Evolutionary conservation across 2,888 invertebrate species (phyloP).

Genomic region (Dynastes hyllus): DNA sequence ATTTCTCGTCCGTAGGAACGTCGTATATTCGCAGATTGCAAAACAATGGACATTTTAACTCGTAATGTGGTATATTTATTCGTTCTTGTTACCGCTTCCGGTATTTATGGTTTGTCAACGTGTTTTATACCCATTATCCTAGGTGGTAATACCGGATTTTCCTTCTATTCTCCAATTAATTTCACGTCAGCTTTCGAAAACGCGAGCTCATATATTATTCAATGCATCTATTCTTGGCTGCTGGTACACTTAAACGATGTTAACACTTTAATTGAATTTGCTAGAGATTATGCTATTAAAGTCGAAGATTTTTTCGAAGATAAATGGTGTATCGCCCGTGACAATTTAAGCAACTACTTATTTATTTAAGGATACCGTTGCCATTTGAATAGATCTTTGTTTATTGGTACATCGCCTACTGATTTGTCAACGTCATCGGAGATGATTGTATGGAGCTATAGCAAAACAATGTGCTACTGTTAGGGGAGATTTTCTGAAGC

Average conservation of each 20-base stretch:
- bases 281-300: neutral
- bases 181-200: slow-evolving; percentile 21
- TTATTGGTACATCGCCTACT: too few relatives aligned
- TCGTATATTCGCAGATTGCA: neutral
- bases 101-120: slow-evolving; percentile 11
- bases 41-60: neutral
- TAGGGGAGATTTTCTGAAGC: too few relatives aligned
- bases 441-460: too few relatives aligned
- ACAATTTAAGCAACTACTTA: too few relatives aligned
- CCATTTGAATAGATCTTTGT: too few relatives aligned
- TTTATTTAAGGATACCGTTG: too few relatives aligned
- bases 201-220: slow-evolving; percentile 8
- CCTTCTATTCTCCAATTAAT: slow-evolving; percentile 16
- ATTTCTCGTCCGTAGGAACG: too few relatives aligned
- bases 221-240: neutral
- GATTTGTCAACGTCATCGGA: too few relatives aligned
- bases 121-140: slow-evolving; percentile 19
- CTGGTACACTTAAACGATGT: slow-evolving; percentile 1
- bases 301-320: neutral
- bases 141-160: neutral
- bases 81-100: slow-evolving; percentile 1
- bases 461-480: too few relatives aligned
- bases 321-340: neutral
- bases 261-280: slow-evolving; percentile 10
- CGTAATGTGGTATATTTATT: neutral